Conservation (phyloP, 2,113 vertebrate species). For the Uria aalge region DNA sequence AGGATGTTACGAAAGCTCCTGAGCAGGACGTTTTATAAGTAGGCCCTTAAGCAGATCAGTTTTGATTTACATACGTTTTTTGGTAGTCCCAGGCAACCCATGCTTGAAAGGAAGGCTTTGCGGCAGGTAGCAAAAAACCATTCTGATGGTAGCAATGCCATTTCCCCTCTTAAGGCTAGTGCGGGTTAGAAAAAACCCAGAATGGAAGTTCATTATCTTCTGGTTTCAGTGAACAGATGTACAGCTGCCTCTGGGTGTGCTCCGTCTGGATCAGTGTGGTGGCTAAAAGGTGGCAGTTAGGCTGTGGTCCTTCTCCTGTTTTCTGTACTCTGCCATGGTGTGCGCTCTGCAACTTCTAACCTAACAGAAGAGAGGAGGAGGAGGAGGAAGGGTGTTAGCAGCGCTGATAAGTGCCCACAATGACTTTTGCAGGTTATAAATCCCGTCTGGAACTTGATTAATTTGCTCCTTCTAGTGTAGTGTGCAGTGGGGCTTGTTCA, state of each 20-base stretch:
- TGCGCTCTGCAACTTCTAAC: not conserved
- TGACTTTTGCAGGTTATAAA: not conserved
- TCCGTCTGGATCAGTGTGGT: not conserved
- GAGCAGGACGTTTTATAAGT: not conserved
- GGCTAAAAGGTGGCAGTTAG: not conserved
- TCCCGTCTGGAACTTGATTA: not conserved
- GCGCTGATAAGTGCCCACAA: not conserved
- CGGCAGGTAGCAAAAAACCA: not conserved
- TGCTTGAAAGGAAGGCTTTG: not conserved
- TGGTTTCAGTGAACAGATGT: not conserved
- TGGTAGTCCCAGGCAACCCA: accelerated
- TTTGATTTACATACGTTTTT: not conserved
- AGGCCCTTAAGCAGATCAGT: not conserved
- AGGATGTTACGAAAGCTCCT: not conserved
- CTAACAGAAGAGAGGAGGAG: not conserved
- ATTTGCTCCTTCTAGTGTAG: not conserved
- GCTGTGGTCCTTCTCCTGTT: not conserved
- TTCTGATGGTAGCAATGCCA: accelerated
- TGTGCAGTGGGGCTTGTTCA: not conserved
- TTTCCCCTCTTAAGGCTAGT: not conserved
- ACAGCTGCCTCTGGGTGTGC: accelerated
- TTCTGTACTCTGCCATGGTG: not conserved
- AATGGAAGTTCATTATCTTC: not conserved
- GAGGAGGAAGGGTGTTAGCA: not conserved
- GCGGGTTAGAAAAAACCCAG: not conserved